Evolutionary conservation across 2,888 invertebrate species (phyloP).

Genomic region (Bursaphelenchus okinawaensis): DNA sequence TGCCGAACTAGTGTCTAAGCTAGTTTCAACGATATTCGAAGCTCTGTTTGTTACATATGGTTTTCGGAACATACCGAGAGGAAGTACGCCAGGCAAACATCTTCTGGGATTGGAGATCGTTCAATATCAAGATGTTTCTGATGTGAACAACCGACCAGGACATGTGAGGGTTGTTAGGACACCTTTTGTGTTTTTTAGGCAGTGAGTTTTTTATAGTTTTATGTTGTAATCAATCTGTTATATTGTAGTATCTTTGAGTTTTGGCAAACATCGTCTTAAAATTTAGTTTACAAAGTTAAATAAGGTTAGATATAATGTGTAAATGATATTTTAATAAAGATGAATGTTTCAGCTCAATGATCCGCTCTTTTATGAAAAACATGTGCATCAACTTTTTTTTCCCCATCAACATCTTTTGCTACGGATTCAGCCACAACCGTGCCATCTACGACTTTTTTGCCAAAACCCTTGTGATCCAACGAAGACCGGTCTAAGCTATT

Average conservation of each 20-base stretch:
- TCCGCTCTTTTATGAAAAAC: conserved; percentile 51
- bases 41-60: conserved; percentile 25
- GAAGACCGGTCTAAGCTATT: not conserved
- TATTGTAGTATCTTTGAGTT: not conserved
- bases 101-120: conserved; percentile 46
- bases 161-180: conserved; percentile 30
- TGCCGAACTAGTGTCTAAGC: conserved; percentile 38
- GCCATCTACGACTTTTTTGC: conserved; percentile 47
- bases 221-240: not conserved
- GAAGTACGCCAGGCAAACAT: conserved; percentile 52
- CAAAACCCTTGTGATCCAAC: conserved; percentile 44
- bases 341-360: conserved; percentile 39
- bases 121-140: conserved; percentile 29
- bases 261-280: not conserved
- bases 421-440: conserved; percentile 44
- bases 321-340: not conserved
- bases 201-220: conserved; percentile 24
- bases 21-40: conserved; percentile 9
- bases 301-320: not conserved
- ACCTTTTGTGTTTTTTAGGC: conserved; percentile 23
- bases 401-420: conserved; percentile 48
- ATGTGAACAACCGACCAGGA: conserved; percentile 29
- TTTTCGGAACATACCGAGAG: conserved; percentile 18
- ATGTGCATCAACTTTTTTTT: conserved; percentile 48
- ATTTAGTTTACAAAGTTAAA: not conserved